A percentile compares a stretch with the other conserved stretches of the same genome.
Evolutionary conservation across 2,888 invertebrate species (phyloP).

Genomic region (Watsonalla binaria): DNA sequence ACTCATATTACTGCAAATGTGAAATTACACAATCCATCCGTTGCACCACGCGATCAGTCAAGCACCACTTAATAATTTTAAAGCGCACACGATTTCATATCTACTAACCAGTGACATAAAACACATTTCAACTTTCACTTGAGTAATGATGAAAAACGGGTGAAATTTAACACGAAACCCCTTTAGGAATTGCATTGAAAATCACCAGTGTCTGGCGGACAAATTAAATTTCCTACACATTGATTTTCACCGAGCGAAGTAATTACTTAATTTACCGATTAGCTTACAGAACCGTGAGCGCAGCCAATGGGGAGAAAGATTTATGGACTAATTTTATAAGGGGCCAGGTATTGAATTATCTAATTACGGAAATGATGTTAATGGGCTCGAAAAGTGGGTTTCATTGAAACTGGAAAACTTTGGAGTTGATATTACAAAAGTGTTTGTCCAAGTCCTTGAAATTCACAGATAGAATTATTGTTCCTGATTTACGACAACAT

Average conservation of each 20-base stretch:
- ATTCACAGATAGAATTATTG: not conserved
- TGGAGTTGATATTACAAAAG: not conserved
- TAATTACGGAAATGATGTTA: slow-evolving; percentile 31
- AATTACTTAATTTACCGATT: slow-evolving; percentile 69
- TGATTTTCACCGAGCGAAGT: slow-evolving; percentile 59
- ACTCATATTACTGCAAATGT: too few relatives aligned
- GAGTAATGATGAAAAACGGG: slow-evolving; percentile 45
- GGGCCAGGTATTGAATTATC: slow-evolving; percentile 34
- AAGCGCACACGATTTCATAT: slow-evolving; percentile 13
- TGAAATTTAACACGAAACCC: slow-evolving; percentile 23
- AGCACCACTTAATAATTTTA: not conserved
- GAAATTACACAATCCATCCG: not conserved
- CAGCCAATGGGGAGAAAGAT: slow-evolving; percentile 50
- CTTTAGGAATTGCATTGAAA: slow-evolving; percentile 43
- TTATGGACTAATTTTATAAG: slow-evolving; percentile 49
- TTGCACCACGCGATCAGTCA: not conserved
- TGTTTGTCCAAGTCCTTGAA: not conserved
- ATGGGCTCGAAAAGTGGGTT: slow-evolving; percentile 1
- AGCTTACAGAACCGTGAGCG: slow-evolving; percentile 57
- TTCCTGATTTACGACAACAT: too few relatives aligned
- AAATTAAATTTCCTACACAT: slow-evolving; percentile 69
- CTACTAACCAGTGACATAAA: slow-evolving; percentile 25
- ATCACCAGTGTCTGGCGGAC: slow-evolving; percentile 46
- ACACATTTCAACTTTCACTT: slow-evolving; percentile 28
- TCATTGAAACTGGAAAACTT: slow-evolving; percentile 13